Percentiles rank a stretch among this genome's conserved stretches.
phyloP scores from a whole-genome alignment of 53 echinoderm and acorn worm genomes.

The Pentamera pediparva region DNA sequence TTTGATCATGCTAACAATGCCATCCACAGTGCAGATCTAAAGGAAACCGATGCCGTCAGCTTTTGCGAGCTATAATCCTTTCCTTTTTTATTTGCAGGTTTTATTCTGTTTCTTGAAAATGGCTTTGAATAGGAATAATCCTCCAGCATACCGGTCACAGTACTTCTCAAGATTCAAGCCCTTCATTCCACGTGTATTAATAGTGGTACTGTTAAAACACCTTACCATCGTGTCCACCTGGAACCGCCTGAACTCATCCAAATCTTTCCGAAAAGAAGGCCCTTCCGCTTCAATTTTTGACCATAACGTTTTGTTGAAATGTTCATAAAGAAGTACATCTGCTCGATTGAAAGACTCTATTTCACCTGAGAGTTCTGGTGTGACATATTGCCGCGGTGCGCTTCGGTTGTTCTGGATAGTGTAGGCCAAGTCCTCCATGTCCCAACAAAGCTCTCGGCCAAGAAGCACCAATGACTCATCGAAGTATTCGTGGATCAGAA shows the following conservation, averaged over 20 bases:
- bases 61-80: too few relatives aligned
- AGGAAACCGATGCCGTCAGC: too few relatives aligned
- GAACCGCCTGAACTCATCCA: background rate
- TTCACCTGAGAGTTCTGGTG: background rate
- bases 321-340: constrained; percentile 1
- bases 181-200: background rate
- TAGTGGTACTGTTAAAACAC: background rate
- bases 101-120: constrained; percentile 1
- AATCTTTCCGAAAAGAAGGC: background rate
- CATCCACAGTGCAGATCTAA: too few relatives aligned
- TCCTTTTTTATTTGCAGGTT: background rate
- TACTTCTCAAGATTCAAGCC: background rate
- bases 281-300: background rate
- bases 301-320: constrained; percentile 13
- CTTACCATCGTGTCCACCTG: background rate
- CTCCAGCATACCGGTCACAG: background rate
- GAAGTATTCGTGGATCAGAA: constrained; percentile 5
- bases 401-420: constrained; percentile 6
- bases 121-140: background rate
- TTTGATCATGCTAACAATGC: too few relatives aligned
- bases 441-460: background rate
- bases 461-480: background rate
- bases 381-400: background rate
- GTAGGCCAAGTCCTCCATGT: background rate
- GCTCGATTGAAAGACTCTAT: background rate